A percentile compares a stretch with the other conserved stretches of the same genome.
Conservation (phyloP, 2,797 vertebrate species). For the Nasua narica region DNA sequence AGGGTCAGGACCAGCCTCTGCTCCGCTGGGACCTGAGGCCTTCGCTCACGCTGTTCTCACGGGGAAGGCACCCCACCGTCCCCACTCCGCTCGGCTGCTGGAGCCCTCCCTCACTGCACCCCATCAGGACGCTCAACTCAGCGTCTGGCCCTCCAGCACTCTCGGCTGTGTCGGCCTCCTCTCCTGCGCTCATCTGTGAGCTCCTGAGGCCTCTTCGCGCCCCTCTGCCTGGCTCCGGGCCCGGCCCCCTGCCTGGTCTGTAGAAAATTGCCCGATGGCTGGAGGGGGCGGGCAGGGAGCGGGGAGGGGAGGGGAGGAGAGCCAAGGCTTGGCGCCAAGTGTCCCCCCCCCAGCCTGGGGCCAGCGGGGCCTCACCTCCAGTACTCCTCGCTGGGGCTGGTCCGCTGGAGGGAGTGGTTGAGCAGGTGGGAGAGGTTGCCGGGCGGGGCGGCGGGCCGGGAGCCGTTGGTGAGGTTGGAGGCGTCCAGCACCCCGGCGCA, state of each 20-base stretch:
- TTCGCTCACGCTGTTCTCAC: neutral
- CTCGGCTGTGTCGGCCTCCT: neutral
- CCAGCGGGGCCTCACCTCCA: constrained; percentile 89
- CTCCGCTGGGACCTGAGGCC: neutral
- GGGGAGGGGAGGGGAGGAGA: neutral
- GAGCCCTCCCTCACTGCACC: neutral
- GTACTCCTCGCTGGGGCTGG: constrained; percentile 98
- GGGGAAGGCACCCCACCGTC: neutral
- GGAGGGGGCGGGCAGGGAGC: too few relatives aligned
- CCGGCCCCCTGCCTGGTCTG: accelerated
- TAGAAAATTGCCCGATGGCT: neutral
- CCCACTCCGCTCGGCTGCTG: neutral
- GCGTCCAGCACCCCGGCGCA: constrained; percentile 89
- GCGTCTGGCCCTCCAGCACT: neutral
- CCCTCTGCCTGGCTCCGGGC: accelerated
- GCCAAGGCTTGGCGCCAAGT: neutral
- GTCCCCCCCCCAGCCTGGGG: too few relatives aligned
- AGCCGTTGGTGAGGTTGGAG: constrained; percentile 82
- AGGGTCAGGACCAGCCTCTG: neutral
- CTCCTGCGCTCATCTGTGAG: neutral
- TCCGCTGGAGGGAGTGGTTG: constrained; percentile 92
- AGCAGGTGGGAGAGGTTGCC: constrained; percentile 85
- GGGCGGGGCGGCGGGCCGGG: constrained; percentile 72
- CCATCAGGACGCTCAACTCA: neutral
- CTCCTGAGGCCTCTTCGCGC: neutral